phyloP scores from a whole-genome alignment of 2,797 vertebrate species.

The Brachymystax lenok region DNA sequence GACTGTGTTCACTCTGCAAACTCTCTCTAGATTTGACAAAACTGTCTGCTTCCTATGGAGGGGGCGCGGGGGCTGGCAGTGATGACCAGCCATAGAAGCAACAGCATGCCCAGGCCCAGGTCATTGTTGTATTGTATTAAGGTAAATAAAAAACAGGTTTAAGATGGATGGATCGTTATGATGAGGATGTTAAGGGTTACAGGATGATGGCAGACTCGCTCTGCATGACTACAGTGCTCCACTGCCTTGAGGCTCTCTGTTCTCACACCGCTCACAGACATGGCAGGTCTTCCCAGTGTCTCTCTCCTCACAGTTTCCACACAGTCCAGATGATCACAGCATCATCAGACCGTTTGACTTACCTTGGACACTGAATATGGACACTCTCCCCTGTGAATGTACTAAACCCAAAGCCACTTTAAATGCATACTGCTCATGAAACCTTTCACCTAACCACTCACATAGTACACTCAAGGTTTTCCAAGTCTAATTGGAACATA shows the following conservation, averaged over 20 bases:
- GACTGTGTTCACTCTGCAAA: neutral
- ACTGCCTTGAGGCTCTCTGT: slow-evolving; percentile 34
- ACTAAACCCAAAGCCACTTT: neutral
- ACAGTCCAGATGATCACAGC: neutral
- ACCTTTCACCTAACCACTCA: neutral
- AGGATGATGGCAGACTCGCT: slow-evolving; percentile 20
- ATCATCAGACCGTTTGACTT: slow-evolving; percentile 6
- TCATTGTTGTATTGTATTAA: slow-evolving; percentile 12
- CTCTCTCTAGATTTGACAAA: neutral
- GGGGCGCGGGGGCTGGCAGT: neutral
- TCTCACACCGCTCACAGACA: slow-evolving; percentile 26
- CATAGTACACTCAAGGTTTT: no score
- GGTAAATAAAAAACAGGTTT: slow-evolving; percentile 20
- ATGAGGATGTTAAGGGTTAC: slow-evolving; percentile 22
- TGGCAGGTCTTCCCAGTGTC: neutral
- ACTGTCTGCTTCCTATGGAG: slow-evolving; percentile 7
- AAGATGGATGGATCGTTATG: neutral
- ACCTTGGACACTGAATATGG: neutral
- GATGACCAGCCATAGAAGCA: slow-evolving; percentile 3
- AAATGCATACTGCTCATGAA: neutral
- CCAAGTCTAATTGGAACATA: neutral
- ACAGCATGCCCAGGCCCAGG: slow-evolving; percentile 14
- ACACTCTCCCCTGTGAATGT: neutral
- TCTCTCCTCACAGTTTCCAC: neutral
- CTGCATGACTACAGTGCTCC: slow-evolving; percentile 6